phyloP scores from a whole-genome alignment of 2,113 vertebrate species.

The Hippocampus mohnikei region DNA sequence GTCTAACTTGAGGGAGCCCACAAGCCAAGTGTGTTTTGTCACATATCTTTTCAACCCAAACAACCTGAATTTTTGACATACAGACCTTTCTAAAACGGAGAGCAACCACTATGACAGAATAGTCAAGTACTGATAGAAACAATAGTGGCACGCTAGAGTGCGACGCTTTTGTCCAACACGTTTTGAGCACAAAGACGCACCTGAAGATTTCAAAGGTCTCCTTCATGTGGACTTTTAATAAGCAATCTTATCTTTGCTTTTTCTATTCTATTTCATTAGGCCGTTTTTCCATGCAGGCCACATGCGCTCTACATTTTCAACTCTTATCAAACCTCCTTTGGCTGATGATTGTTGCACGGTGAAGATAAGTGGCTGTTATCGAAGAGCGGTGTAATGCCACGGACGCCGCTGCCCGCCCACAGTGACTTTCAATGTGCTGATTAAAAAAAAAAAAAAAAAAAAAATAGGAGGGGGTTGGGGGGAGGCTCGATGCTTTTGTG shows the following conservation, averaged over 20 bases:
- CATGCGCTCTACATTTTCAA: constrained; percentile 58
- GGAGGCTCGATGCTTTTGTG: constrained; percentile 41
- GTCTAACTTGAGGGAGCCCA: too few relatives aligned
- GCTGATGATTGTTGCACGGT: constrained; percentile 52
- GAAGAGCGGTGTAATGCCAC: constrained; percentile 55
- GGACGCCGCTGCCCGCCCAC: constrained; percentile 52
- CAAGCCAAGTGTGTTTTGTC: too few relatives aligned
- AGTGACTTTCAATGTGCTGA: constrained; percentile 61
- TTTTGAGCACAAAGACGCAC: constrained; percentile 24
- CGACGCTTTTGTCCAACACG: not conserved
- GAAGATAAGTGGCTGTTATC: constrained; percentile 69
- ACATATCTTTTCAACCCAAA: too few relatives aligned
- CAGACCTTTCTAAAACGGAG: not conserved
- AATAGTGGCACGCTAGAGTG: not conserved
- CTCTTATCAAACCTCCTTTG: constrained; percentile 63
- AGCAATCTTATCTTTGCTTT: constrained; percentile 56
- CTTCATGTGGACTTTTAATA: constrained; percentile 59
- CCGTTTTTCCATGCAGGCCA: constrained; percentile 58
- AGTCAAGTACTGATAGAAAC: not conserved
- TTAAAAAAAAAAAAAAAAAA: constrained; percentile 32
- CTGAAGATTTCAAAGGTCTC: constrained; percentile 49
- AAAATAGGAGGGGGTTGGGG: not conserved
- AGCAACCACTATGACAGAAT: not conserved
- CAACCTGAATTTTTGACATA: not conserved
- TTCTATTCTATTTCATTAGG: constrained; percentile 35